Percentiles rank a stretch among this genome's conserved stretches.
phyloP scores from a whole-genome alignment of 1,140 invertebrate species.

The Oedothorax gibbosus region DNA sequence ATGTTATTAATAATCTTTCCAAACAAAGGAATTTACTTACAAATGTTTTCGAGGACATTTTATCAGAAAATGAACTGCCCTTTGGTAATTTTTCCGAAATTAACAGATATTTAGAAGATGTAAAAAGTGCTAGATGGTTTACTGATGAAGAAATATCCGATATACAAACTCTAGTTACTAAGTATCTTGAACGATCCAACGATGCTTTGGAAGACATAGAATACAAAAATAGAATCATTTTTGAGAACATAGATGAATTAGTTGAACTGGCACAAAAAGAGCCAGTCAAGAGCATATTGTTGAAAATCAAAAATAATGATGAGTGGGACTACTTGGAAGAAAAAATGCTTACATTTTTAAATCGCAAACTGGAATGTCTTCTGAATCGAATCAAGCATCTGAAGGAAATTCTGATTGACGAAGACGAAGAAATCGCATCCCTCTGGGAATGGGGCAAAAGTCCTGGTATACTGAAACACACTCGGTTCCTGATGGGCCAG shows the following conservation, averaged over 20 bases:
- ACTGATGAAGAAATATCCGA: too few species aligned
- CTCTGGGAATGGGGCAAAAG: constrained; percentile 24
- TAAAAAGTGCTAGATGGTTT: too few species aligned
- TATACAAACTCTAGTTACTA: too few species aligned
- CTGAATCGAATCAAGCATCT: background rate
- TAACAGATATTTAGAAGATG: too few species aligned
- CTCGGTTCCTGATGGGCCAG: background rate
- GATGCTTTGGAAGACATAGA: too few species aligned
- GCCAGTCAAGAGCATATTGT: background rate
- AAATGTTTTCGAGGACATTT: too few species aligned
- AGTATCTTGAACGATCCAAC: too few species aligned
- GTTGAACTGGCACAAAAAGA: background rate
- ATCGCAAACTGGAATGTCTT: background rate
- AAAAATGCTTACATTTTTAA: background rate
- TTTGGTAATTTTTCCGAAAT: too few species aligned
- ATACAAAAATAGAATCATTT: too few species aligned
- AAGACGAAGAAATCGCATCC: background rate
- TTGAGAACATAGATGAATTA: background rate
- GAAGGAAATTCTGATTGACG: constrained; percentile 17
- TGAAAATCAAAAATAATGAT: background rate
- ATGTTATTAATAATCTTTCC: too few species aligned
- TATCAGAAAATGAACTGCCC: too few species aligned
- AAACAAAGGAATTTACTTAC: too few species aligned
- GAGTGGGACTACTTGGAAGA: background rate
- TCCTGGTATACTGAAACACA: background rate